Conservation (phyloP, 2,113 vertebrate genomes). For the Ageneiosus marmoratus region DNA sequence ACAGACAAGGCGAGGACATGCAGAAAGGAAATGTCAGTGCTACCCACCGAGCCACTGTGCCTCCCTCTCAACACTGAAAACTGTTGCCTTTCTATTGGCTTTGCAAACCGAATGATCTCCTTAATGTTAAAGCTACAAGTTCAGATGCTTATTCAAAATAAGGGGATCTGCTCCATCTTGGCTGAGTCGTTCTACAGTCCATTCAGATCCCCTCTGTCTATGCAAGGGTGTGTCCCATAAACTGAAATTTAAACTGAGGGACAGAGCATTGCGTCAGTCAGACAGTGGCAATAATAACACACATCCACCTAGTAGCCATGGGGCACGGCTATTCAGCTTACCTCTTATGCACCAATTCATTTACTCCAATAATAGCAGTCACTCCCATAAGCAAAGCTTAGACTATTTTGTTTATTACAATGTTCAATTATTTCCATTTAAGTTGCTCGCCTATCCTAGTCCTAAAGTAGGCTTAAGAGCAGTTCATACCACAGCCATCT, state of each 20-base stretch:
- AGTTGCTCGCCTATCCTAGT: not conserved
- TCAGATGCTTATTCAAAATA: not conserved
- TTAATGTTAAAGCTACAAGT: not conserved
- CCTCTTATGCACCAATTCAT: not conserved
- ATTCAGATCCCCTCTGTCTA: slow-evolving; percentile 8
- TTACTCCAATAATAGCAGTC: not conserved
- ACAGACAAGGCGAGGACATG: no score
- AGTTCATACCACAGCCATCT: slow-evolving; percentile 3
- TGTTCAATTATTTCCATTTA: not conserved
- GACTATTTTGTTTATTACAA: slow-evolving; percentile 16
- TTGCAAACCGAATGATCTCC: not conserved
- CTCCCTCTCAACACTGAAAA: no score
- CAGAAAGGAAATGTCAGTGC: no score
- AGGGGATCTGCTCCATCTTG: not conserved
- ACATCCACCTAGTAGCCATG: slow-evolving; percentile 10
- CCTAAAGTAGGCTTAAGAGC: not conserved
- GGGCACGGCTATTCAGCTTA: not conserved
- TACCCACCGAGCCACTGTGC: no score
- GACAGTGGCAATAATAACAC: slow-evolving; percentile 40
- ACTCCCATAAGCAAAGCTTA: not conserved
- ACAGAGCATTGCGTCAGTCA: slow-evolving; percentile 19
- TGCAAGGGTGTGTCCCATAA: slow-evolving; percentile 47
- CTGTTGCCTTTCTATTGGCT: not conserved
- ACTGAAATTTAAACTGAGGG: not conserved
- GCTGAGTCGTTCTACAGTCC: not conserved